Percentiles rank a stretch among this genome's conserved stretches.
phyloP scores from a whole-genome alignment of 1,140 invertebrate species.

The Micrasema longulum region DNA sequence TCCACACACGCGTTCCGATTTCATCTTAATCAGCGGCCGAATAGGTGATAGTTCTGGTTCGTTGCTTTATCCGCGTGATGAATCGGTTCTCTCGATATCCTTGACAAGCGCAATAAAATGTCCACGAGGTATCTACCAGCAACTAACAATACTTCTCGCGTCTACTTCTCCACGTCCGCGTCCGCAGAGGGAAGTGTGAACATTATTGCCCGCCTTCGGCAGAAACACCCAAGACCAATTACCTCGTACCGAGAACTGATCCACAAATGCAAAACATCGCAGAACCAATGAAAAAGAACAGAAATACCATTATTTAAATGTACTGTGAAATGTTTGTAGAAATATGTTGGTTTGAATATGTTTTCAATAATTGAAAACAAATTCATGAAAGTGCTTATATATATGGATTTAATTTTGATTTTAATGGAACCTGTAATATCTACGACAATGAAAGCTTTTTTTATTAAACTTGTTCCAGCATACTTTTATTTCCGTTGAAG shows the following conservation, averaged over 20 bases:
- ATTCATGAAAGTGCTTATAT: no score
- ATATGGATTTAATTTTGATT: no score
- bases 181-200: slow-evolving; percentile 33
- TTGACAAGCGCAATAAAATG: slow-evolving; percentile 32
- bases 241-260: slow-evolving; percentile 31
- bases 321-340: no score
- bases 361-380: no score
- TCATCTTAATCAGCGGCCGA: slow-evolving; percentile 27
- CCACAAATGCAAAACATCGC: not conserved
- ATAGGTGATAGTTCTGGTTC: slow-evolving; percentile 25
- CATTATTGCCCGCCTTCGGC: slow-evolving; percentile 45
- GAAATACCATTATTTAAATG: no score
- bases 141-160: not conserved
- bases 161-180: not conserved
- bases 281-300: not conserved
- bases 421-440: no score
- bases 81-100: slow-evolving; percentile 6
- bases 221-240: slow-evolving; percentile 49
- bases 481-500: no score
- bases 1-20: no score
- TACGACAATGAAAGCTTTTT: no score
- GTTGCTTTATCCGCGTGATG: slow-evolving; percentile 33
- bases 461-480: no score
- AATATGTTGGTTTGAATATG: no score
- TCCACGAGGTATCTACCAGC: not conserved